A percentile compares a stretch with the other conserved stretches of the same genome.
phyloP scores from a whole-genome alignment of 2,888 invertebrate genomes.

The Acrobeloides nanus region DNA sequence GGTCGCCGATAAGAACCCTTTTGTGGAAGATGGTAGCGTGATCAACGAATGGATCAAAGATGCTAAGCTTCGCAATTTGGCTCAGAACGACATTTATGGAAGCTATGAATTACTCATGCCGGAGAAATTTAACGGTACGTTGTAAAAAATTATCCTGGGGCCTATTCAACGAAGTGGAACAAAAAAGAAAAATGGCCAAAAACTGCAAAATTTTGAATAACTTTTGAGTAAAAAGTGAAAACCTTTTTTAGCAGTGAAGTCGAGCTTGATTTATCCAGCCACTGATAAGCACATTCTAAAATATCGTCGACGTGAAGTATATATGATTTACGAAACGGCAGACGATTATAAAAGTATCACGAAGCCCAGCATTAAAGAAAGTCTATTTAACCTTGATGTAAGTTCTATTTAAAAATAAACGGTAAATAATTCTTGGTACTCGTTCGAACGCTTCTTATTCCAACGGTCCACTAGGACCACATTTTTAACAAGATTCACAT shows the following conservation, averaged over 20 bases:
- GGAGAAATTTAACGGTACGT: constrained; percentile 30
- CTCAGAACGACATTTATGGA: constrained; percentile 44
- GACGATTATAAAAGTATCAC: constrained; percentile 73
- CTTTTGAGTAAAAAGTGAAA: constrained; percentile 6
- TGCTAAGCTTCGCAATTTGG: constrained; percentile 28
- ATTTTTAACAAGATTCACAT: too few relatives aligned
- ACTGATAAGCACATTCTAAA: constrained; percentile 83
- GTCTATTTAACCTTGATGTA: constrained; percentile 54
- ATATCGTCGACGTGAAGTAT: constrained; percentile 68
- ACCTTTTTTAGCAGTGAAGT: constrained; percentile 67
- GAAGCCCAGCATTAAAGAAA: constrained; percentile 66
- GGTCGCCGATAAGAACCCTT: constrained; percentile 40
- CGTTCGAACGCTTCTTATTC: neutral
- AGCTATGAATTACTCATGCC: constrained; percentile 30
- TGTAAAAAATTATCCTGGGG: too few relatives aligned
- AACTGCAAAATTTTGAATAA: constrained; percentile 7
- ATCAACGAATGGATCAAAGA: constrained; percentile 16
- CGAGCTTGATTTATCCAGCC: constrained; percentile 84
- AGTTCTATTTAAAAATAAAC: too few relatives aligned
- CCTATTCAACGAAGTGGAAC: too few relatives aligned
- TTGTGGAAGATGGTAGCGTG: constrained; percentile 29
- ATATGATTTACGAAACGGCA: constrained; percentile 76
- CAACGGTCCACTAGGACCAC: neutral
- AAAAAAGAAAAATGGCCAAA: constrained; percentile 5
- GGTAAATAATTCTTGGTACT: too few relatives aligned